These are phyloP conservation scores for Dolomedes plantarius DNA, from an alignment of 2,888 invertebrate species.

Conservation along the genomic window DNA sequence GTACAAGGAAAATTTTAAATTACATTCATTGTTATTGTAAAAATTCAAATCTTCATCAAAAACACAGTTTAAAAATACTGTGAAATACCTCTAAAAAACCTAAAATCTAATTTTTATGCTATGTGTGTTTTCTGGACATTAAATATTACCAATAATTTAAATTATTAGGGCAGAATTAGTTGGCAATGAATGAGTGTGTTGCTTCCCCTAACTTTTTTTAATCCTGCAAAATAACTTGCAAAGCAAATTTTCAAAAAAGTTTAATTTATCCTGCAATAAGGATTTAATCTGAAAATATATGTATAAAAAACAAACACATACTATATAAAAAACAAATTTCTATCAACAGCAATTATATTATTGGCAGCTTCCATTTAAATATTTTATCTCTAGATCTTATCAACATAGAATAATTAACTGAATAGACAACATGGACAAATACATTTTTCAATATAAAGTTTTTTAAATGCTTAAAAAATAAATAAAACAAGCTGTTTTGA, in stretches of 20 bases:
- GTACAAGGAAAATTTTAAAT: slow-evolving; percentile 22
- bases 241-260: background rate
- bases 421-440: too few species aligned
- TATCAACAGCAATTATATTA: too few species aligned
- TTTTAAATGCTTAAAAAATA: too few species aligned
- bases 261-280: background rate
- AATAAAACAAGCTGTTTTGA: too few species aligned
- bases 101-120: slow-evolving; percentile 28
- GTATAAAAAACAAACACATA: too few species aligned
- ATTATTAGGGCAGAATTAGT: background rate
- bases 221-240: too few species aligned
- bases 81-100: slow-evolving; percentile 43
- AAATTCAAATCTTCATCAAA: slow-evolving; percentile 48
- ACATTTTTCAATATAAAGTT: too few species aligned
- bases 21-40: slow-evolving; percentile 30
- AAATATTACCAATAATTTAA: background rate
- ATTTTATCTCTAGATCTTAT: too few species aligned
- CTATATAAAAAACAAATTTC: too few species aligned
- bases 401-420: too few species aligned
- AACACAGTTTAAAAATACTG: slow-evolving; percentile 68
- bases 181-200: background rate
- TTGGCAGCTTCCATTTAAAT: too few species aligned
- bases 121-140: background rate
- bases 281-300: background rate
- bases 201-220: background rate